Base-by-base conservation (phyloP, 2,113 vertebrate genomes). In the Myiopsitta monachus region DNA sequence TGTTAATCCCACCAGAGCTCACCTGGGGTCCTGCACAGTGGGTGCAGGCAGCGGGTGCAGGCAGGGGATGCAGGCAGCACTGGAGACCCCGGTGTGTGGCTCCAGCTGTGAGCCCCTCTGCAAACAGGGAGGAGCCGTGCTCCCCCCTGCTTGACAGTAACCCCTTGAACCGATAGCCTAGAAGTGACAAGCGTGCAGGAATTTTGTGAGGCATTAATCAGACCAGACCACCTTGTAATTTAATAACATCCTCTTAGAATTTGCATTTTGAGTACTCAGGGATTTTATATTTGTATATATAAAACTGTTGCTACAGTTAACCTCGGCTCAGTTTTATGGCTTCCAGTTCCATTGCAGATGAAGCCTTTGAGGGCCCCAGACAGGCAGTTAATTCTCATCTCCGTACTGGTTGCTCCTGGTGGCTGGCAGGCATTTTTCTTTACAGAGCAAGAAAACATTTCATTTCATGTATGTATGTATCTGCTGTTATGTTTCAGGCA, bases 301-400 rank as follows among this genome's bases (percentile, higher is more conserved):
- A 13, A 59, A 68, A 44, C 23, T 46, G 30, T 39, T 68, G 4
- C 77, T 66, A 1, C 72, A 69, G 90, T 90, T 87, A 62, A 68
- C 47, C 31, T 79, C 88, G 28, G 24, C 77, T 96, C 47, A 51
- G 51, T 90, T 91, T 79, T 74, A 39, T 61, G 83, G 49, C 43
- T 90, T 88, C 54, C 57, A 2, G 67, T 87, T 96, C 89, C 70
- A 3, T 8, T 41, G 30, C 87, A 73, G 64, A 52, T 39, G 47
- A 75, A 83, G 57, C 83, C 30, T 14, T 49, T 64, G 68, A 95
- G 88, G 73, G 79, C 64, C 43, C 43, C 70, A 23, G 64, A 93
- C 94, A 97, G 92, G 93, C 59, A 69, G 95, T 97, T 97, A 95
- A 95, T 97, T 95, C 95, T 95, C 39, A 2, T 47, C 92, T 91